phyloP scores from a whole-genome alignment of 2,888 invertebrate genomes.

The Theodoxus fluviatilis region DNA sequence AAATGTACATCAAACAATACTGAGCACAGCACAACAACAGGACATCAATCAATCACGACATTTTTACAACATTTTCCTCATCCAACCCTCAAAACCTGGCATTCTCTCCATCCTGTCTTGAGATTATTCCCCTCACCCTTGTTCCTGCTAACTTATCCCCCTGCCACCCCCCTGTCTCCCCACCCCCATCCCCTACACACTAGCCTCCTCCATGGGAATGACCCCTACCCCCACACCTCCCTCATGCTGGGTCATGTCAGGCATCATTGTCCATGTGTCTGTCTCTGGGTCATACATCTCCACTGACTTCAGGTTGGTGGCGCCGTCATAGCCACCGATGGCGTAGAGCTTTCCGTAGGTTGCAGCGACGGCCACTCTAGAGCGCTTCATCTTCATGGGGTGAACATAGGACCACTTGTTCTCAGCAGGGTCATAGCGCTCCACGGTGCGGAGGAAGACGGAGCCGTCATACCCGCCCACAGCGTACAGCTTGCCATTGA shows the following conservation, averaged over 20 bases:
- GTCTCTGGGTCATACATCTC: conserved; percentile 80
- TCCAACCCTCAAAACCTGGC: too few species aligned
- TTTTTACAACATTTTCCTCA: too few species aligned
- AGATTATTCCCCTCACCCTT: too few species aligned
- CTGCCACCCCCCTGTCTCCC: too few species aligned
- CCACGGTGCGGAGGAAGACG: conserved; percentile 81
- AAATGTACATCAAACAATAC: too few species aligned
- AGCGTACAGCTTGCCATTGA: conserved; percentile 82
- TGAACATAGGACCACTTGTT: conserved; percentile 81
- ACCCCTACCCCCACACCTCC: conserved; percentile 90
- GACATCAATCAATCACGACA: too few species aligned
- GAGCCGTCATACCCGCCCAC: conserved; percentile 79
- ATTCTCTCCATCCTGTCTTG: too few species aligned
- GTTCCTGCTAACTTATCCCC: too few species aligned
- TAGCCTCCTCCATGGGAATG: conserved; percentile 70
- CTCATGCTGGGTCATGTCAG: conserved; percentile 84
- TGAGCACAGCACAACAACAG: too few species aligned
- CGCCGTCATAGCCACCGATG: conserved; percentile 79
- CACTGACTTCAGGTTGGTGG: conserved; percentile 81
- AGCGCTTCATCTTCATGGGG: conserved; percentile 83
- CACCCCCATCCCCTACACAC: too few species aligned
- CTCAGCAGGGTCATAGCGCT: conserved; percentile 78
- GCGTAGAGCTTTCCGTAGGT: conserved; percentile 80
- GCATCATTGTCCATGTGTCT: conserved; percentile 78
- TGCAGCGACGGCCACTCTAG: conserved; percentile 81